These are phyloP conservation scores for Melieria picta DNA, from an alignment of 2,888 invertebrate species.

Conservation along the genomic window DNA sequence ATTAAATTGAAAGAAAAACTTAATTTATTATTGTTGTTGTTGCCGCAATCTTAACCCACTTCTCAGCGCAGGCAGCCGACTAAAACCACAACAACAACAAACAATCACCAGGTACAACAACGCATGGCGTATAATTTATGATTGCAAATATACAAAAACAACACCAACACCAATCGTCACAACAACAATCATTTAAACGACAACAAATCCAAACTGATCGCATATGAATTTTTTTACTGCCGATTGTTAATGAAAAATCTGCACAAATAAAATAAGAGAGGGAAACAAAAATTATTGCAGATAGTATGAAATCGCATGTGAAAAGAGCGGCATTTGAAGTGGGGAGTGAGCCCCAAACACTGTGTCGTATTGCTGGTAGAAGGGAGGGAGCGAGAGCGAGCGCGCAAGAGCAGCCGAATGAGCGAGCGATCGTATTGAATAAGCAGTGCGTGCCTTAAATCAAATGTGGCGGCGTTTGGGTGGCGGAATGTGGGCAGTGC, in stretches of 20 bases:
- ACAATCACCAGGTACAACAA: neutral
- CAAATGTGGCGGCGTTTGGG: too few relatives aligned
- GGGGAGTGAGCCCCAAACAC: neutral
- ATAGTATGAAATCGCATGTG: conserved; percentile 29
- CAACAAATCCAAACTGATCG: conserved; percentile 25
- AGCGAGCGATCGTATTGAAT: too few relatives aligned
- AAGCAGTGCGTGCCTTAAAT: too few relatives aligned
- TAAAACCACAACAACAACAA: conserved; percentile 30
- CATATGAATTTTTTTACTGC: conserved; percentile 47
- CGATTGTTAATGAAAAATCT: conserved; percentile 20
- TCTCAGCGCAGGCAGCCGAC: conserved; percentile 42
- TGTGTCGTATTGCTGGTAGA: too few relatives aligned
- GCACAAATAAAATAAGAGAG: neutral
- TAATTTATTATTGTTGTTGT: conserved; percentile 42
- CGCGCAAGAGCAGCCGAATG: neutral
- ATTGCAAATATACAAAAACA: conserved; percentile 36
- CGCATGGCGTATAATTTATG: conserved; percentile 25
- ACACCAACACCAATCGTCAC: conserved; percentile 5
- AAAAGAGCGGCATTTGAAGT: neutral
- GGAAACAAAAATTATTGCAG: neutral
- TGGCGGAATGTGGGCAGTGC: too few relatives aligned
- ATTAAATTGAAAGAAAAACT: conserved; percentile 13
- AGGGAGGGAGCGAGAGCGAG: neutral
- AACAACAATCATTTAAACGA: neutral
- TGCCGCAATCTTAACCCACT: conserved; percentile 54